Evolutionary conservation across 2,113 vertebrate species (phyloP), one percentile per base, ranked within the genome.

Genomic region (Rhombomys opimus): DNA sequence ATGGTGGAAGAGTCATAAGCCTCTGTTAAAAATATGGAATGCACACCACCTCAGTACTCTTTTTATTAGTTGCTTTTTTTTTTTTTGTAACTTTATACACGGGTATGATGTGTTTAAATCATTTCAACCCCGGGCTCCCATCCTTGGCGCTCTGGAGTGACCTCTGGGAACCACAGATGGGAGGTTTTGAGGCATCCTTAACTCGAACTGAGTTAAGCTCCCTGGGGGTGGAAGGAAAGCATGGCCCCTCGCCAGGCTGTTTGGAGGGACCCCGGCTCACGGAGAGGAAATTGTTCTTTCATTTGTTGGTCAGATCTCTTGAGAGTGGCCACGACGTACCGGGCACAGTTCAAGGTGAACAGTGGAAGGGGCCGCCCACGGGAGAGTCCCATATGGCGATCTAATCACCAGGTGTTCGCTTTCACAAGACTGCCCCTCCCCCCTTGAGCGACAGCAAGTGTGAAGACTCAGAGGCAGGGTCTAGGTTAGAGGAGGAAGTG

Each of bases 191-290:
- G 46, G 38, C 14, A 6, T 32, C 81, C 77, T 46, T 57, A 57
- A 10, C 6, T 78, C 15, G 59, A 27, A 57, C 27, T 11, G 68
- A 96, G 68, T 38, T 63, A 87, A 85, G 52, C 86, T 15, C 46
- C 41, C 59, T 75, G 12, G 35, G 65, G 27, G 30, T 65, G 38
- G 63, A 70, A 63, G 57, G 78, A 67, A 93, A 82, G 46, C 76
- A 4, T 0, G 10, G 27, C 5, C 2, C 63, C 35, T 32, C 27
- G 20, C 2, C 18, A 75, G 27, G 32, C n/a, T 85, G 46, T 54
- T 8, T 18, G 0, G 17, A 88, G 57, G 18, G 38, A 73, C 20
- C 52, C 57, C 68, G 38, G 23, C 52, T 94, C 65, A 68, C 9
- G 50, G 52, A 52, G 41, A 63, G n/a, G 2, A 15, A 30, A 13